Evolutionary conservation across 1,140 invertebrate genomes (phyloP).

Genomic region (Zeugodacus cucurbitae): DNA sequence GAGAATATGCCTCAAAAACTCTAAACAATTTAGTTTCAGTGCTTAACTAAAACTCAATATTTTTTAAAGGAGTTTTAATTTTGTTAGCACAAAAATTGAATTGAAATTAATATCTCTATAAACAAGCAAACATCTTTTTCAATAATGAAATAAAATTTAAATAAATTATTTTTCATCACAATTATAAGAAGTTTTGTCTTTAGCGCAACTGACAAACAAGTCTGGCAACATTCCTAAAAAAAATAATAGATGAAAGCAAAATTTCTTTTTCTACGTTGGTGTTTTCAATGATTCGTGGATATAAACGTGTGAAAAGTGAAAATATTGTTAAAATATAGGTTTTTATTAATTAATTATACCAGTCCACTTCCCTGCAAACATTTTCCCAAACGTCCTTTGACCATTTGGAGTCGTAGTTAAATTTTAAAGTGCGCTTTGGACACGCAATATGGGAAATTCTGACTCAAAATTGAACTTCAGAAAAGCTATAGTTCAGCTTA

Average conservation of each 20-base stretch:
- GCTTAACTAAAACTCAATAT: no score
- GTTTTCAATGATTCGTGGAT: neutral
- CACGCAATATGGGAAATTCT: constrained; percentile 88
- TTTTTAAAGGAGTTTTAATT: no score
- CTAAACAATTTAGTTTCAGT: no score
- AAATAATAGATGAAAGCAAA: neutral
- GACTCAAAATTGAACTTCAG: constrained; percentile 98
- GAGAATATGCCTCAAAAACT: no score
- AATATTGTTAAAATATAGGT: neutral
- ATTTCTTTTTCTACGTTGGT: constrained; percentile 5
- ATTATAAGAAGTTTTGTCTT: neutral
- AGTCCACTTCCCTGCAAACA: neutral
- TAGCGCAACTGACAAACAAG: neutral
- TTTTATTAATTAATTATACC: neutral
- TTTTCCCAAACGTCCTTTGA: neutral
- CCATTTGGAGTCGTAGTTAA: neutral
- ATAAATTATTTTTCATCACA: neutral
- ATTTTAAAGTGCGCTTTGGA: neutral
- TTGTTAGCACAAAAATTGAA: no score
- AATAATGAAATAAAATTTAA: no score
- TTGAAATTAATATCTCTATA: no score
- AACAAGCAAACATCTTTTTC: no score
- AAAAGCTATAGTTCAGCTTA: constrained; percentile 96
- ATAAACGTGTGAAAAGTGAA: neutral
- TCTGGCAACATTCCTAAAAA: neutral